A percentile compares a stretch with the other conserved stretches of the same genome.
Conservation (phyloP, 2,113 vertebrate species). For the Gymnarchus niloticus region DNA sequence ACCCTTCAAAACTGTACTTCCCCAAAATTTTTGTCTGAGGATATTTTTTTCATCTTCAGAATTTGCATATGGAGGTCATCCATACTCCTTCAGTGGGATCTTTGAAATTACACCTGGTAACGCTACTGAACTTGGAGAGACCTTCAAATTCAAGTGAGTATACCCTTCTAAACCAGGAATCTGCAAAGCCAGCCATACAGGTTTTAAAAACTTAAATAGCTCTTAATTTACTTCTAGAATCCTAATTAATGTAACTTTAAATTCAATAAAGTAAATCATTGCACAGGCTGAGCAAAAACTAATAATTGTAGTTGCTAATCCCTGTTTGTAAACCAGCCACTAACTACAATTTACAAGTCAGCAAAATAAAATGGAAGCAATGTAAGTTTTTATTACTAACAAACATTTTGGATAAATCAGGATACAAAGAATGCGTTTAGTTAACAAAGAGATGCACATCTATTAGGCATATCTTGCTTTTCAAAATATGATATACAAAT, state of each 20-base stretch:
- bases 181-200: neutral
- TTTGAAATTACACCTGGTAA: constrained; percentile 90
- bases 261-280: neutral
- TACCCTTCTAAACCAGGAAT: neutral
- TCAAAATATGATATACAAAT: neutral
- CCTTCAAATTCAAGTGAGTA: constrained; percentile 92
- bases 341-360: too few relatives aligned
- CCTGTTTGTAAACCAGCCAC: neutral
- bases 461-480: neutral
- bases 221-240: neutral
- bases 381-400: neutral
- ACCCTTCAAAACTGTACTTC: neutral
- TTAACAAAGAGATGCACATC: neutral
- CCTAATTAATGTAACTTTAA: neutral
- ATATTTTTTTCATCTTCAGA: constrained; percentile 60
- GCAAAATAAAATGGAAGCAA: neutral
- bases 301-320: neutral
- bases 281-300: neutral
- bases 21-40: neutral
- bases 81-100: constrained; percentile 90
- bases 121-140: constrained; percentile 81
- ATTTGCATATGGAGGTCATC: constrained; percentile 90
- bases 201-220: neutral
- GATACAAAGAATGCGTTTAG: neutral
- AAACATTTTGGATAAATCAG: neutral